Evolutionary conservation across 1,140 invertebrate species (phyloP), one percentile per base, ranked within the genome.

Genomic region (Ephestia elutella): DNA sequence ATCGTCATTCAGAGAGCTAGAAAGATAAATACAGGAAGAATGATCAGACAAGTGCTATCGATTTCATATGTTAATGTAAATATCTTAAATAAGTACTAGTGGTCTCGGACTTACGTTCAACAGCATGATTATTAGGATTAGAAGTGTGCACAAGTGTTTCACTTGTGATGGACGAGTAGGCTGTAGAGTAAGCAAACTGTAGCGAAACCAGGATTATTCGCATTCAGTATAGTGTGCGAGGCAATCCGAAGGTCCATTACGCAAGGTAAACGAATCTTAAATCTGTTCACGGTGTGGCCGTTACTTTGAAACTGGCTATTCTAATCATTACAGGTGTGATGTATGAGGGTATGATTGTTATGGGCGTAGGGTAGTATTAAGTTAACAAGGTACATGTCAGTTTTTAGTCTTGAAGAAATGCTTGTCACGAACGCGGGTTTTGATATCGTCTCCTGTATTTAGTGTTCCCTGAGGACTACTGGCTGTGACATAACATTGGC

Each of bases 141-240:
- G 67, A 70, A 68, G 73, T 80, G 70, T 70, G 71, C 66, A 76
- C 72, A 78, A 84, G 66, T 73, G 70, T 71, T 75, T 58, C 63
- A 66, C 65, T 60, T 73, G 68, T 70, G 70, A 71, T 79, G 30
- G 1, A 32, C 30, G 30, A 32, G 70, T 76, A 53, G 63, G 68
- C 75, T 80, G 82, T 80, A 80, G 55, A 76, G 72, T 80, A 73
- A 62, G 61, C 63, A 80, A 77, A 80, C 55, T 79, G 78, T 78
- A 82, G 63, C 72, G 66, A 80, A 85, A 78, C 82, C 85, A 85
- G 77, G 78, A 80, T 82, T 75, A 70, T 83, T 85, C 73, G 65
- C 63, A 71, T 78, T 73, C 63, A 61, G 68, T 62, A 65, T 62
- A 62, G 49, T 48, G 68, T 72, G 75, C 68, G 71, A 78, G 78